Evolutionary conservation across 2,888 invertebrate species (phyloP).

Genomic region (Tipula helvola): DNA sequence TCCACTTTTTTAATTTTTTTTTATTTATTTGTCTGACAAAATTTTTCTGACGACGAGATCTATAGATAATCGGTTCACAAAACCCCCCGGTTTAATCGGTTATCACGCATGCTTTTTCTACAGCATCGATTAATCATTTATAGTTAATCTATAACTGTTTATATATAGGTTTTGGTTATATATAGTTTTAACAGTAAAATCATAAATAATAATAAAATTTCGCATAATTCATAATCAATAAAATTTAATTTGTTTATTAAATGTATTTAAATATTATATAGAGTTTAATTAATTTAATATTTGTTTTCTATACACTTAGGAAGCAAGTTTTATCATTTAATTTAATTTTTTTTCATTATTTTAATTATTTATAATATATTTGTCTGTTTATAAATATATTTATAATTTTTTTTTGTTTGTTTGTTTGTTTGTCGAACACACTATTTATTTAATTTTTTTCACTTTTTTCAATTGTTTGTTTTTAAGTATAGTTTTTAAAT

Average conservation of each 20-base stretch:
- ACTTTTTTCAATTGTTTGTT: neutral
- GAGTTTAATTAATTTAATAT: neutral
- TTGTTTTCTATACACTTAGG: constrained; percentile 10
- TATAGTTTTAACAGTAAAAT: neutral
- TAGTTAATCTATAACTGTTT: neutral
- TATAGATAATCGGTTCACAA: neutral
- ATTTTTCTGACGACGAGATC: neutral
- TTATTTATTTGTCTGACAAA: neutral
- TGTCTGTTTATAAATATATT: neutral
- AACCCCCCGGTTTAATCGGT: neutral
- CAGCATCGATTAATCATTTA: neutral
- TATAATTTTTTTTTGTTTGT: neutral
- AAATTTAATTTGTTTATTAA: neutral
- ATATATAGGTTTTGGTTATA: neutral
- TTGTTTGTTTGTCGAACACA: constrained; percentile 4
- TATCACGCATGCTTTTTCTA: neutral
- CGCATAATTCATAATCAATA: neutral
- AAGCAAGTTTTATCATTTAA: constrained; percentile 10
- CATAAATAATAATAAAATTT: neutral
- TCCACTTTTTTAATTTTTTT: neutral
- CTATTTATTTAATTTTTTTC: neutral
- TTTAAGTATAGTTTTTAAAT: neutral
- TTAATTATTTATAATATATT: neutral
- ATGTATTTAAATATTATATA: neutral
- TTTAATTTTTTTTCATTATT: neutral